Conservation (phyloP, 2,797 vertebrate species). For the Threskiornis aethiopicus region DNA sequence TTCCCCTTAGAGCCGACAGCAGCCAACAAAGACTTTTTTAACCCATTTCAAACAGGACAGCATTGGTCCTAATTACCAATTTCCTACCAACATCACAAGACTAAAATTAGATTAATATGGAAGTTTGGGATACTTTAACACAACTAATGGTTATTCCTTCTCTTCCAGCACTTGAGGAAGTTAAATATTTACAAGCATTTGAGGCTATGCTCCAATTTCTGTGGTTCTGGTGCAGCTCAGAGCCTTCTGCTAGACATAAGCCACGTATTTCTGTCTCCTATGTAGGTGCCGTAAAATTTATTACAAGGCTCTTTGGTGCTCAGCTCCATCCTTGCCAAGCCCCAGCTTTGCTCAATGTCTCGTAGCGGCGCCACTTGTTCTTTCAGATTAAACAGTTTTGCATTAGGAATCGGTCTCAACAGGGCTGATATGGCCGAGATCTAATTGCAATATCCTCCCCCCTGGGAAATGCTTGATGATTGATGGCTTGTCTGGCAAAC, state of each 20-base stretch:
- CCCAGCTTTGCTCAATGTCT: not conserved
- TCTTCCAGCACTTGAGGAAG: not conserved
- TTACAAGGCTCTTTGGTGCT: not conserved
- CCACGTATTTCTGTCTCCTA: not conserved
- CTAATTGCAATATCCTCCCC: not conserved
- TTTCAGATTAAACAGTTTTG: not conserved
- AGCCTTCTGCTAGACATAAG: not conserved
- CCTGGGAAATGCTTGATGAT: not conserved
- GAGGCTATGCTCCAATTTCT: not conserved
- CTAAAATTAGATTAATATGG: not conserved
- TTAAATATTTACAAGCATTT: not conserved
- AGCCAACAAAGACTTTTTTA: not conserved
- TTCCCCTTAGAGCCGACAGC: not conserved
- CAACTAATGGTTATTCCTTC: not conserved
- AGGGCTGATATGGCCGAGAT: not conserved
- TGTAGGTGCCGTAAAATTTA: not conserved
- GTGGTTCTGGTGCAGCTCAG: not conserved
- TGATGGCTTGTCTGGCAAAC: not conserved
- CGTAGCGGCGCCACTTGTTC: fast-evolving
- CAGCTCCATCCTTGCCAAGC: not conserved
- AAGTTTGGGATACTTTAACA: not conserved
- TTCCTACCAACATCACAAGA: not conserved
- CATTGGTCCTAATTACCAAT: not conserved
- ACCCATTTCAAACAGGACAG: not conserved
- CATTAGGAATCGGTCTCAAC: not conserved